Conservation (phyloP, 2,797 vertebrate genomes). For the Hypotaenidia philippensis region DNA sequence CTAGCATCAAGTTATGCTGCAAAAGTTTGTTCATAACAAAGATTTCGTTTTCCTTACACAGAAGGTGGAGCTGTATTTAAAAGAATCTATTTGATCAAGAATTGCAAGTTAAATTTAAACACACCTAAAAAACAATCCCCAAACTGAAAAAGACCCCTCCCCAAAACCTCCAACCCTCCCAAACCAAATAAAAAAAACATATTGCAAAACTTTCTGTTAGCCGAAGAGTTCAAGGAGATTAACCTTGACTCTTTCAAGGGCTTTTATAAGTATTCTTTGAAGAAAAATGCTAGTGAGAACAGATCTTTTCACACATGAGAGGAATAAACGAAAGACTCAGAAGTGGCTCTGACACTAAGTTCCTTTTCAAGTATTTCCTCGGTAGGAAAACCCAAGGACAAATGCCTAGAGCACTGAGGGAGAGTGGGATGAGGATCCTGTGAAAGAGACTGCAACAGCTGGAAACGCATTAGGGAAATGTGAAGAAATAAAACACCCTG, state of each 20-base stretch:
- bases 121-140: neutral
- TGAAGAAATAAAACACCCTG: neutral
- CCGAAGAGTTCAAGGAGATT: neutral
- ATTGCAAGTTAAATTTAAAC: slow-evolving; percentile 2
- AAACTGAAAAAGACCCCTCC: neutral
- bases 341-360: neutral
- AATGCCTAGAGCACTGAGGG: neutral
- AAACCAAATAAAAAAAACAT: neutral
- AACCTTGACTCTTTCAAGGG: slow-evolving; percentile 15
- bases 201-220: neutral
- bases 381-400: neutral
- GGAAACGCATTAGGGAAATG: neutral
- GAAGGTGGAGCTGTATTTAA: neutral
- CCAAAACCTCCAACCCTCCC: neutral
- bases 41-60: neutral
- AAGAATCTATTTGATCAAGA: neutral
- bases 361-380: slow-evolving; percentile 24
- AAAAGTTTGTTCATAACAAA: neutral
- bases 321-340: slow-evolving; percentile 8
- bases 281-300: slow-evolving; percentile 29
- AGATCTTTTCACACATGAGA: slow-evolving; percentile 16
- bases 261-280: slow-evolving; percentile 27
- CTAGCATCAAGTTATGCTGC: neutral
- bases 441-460: neutral
- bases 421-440: neutral